These are phyloP conservation scores for Etheostoma spectabile DNA, from an alignment of 2,113 vertebrate genomes.

Conservation along the genomic window DNA sequence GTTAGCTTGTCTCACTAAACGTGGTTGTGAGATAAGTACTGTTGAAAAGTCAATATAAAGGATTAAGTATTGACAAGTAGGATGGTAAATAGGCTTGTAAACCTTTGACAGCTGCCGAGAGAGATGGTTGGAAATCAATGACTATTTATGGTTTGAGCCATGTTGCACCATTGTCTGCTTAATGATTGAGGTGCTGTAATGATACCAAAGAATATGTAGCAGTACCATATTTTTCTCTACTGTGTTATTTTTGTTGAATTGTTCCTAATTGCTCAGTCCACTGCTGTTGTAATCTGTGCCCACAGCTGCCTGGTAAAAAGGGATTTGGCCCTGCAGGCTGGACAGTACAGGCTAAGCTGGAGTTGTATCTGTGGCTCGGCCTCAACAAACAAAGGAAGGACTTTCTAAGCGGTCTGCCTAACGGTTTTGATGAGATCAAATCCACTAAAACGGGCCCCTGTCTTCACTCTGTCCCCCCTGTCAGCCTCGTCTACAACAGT, in stretches of 20 bases:
- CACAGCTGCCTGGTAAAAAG: constrained; percentile 92
- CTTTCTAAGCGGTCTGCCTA: constrained; percentile 92
- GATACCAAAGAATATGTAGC: background rate
- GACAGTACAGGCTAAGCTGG: constrained; percentile 97
- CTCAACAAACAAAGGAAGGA: constrained; percentile 95
- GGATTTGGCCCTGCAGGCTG: constrained; percentile 94
- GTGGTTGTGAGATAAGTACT: background rate
- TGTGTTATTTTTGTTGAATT: background rate
- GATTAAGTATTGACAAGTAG: background rate
- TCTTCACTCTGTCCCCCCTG: constrained; percentile 87
- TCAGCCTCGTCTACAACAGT: constrained; percentile 96
- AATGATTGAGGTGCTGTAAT: background rate
- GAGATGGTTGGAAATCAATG: constrained; percentile 12
- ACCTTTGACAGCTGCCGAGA: background rate
- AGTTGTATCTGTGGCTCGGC: constrained; percentile 97
- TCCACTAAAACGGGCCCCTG: constrained; percentile 78
- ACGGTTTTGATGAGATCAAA: constrained; percentile 95
- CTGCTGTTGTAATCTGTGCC: constrained; percentile 20
- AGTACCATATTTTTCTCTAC: background rate
- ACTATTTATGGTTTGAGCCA: constrained; percentile 1
- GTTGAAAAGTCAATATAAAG: constrained; percentile 6
- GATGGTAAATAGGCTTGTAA: constrained; percentile 14
- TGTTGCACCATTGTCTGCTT: background rate
- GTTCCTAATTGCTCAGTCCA: background rate
- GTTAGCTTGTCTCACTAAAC: background rate